phyloP scores from a whole-genome alignment of 2,888 invertebrate genomes.

The Kuschelorhynchus macadamiae region DNA sequence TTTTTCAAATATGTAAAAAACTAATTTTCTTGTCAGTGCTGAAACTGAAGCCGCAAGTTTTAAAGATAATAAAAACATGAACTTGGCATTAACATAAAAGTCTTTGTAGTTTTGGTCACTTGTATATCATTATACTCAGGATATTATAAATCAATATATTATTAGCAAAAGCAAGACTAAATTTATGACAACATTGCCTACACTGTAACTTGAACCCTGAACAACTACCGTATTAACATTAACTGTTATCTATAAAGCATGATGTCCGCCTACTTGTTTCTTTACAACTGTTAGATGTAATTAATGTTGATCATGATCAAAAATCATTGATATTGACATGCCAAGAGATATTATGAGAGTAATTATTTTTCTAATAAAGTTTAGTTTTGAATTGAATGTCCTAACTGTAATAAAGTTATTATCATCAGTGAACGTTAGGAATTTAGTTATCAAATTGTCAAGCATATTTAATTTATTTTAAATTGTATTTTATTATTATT shows the following conservation, averaged over 20 bases:
- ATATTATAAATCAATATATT: too few species aligned
- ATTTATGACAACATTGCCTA: slow-evolving; percentile 3
- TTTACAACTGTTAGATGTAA: slow-evolving; percentile 9
- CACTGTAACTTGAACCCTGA: slow-evolving; percentile 23
- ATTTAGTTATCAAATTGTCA: too few species aligned
- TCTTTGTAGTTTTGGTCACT: too few species aligned
- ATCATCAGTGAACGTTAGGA: not conserved
- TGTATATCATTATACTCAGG: too few species aligned
- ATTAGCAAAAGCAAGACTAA: slow-evolving; percentile 6
- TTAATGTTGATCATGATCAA: slow-evolving; percentile 34
- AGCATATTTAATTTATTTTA: too few species aligned
- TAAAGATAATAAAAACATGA: too few species aligned
- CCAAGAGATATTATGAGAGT: slow-evolving; percentile 31
- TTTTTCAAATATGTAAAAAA: too few species aligned
- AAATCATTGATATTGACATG: slow-evolving; percentile 36
- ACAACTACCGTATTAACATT: slow-evolving; percentile 19
- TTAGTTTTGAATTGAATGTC: slow-evolving; percentile 8
- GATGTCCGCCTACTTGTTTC: slow-evolving; percentile 29
- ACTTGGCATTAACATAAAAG: too few species aligned
- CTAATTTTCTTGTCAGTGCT: too few species aligned
- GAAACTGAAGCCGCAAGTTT: too few species aligned
- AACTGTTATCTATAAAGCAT: slow-evolving; percentile 22
- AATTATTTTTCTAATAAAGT: slow-evolving; percentile 19
- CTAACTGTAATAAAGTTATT: slow-evolving; percentile 17
- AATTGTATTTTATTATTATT: too few species aligned